Evolutionary conservation across 2,888 invertebrate species (phyloP), one percentile per base, ranked within the genome.

Genomic region (Cephus rjabovi): DNA sequence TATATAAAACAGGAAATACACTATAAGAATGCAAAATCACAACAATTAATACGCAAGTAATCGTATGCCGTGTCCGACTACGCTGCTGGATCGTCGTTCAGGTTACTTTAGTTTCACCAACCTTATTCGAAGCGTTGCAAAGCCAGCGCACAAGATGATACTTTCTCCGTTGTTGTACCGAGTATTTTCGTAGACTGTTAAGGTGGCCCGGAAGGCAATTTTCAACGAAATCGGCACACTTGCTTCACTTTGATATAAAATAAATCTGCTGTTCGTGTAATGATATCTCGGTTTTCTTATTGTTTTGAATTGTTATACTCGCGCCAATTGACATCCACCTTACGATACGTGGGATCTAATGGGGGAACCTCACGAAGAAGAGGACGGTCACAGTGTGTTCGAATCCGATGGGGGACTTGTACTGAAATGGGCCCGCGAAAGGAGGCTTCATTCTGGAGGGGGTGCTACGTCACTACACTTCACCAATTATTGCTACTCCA

Each of bases 51-150:
- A 56, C 56, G 56, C 9, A 56, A 23, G 9, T 56, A 56, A 56
- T 56, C 56, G 56, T 56, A 56, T 9, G 23, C 1, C 15, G 23
- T 23, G 23, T 56, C 23, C 23, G 23, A 56, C 23, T 23, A 56
- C 56, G 23, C 56, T 56, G 23, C 56, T 56, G 23, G 56, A 56
- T 23, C 23, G 56, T 56, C 56, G 56, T 23, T 56, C 6, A 23
- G 56, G 56, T 56, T 56, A 40, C 30, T 34, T 68, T 56, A 88
- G 81, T 89, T 89, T 87, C 86, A 90, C 90, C 87, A 84, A 89
- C 89, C 89, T 89, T 87, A 86, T 87, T 86, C 79, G 82, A 81
- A 78, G 82, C 80, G 81, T 79, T 79, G 85, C 81, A 83, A 81
- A 82, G 80, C 81, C 81, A 80, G 80, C 78, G 80, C 76, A 56